Percentiles rank a stretch among this genome's conserved stretches.
Conservation (phyloP, 2,888 invertebrate genomes). For the Drosophila antonietae region DNA sequence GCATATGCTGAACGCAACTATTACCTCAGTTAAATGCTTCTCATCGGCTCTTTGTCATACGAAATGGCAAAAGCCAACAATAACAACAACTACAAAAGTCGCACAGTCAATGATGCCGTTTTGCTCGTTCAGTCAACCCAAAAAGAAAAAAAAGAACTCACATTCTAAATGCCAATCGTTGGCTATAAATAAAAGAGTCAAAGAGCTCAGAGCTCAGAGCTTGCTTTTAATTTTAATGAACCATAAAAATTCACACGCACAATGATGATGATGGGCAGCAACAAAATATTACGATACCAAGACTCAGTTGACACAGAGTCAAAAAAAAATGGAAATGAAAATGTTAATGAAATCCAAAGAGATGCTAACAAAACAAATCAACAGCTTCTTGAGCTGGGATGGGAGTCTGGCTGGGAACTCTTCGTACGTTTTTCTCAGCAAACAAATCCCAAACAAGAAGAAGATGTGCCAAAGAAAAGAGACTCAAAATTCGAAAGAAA, state of each 20-base stretch:
- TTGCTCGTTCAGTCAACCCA: conserved; percentile 40
- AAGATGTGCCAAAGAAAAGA: conserved; percentile 1
- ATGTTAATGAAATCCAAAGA: conserved; percentile 78
- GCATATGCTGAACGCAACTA: conserved; percentile 34
- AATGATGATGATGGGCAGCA: conserved; percentile 33
- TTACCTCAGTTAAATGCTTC: conserved; percentile 32
- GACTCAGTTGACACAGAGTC: conserved; percentile 59
- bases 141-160: conserved; percentile 14
- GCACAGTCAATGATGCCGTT: conserved; percentile 31
- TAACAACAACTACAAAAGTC: conserved; percentile 14
- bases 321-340: conserved; percentile 32
- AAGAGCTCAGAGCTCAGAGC: conserved; percentile 26
- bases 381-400: conserved; percentile 36
- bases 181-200: conserved; percentile 62
- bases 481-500: conserved; percentile 74
- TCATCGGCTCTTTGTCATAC: conserved; percentile 24
- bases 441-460: conserved; percentile 55
- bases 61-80: conserved; percentile 30
- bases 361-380: conserved; percentile 72
- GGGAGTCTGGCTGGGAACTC: conserved; percentile 15
- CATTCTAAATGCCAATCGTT: conserved; percentile 65
- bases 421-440: conserved; percentile 62
- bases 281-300: conserved; percentile 57
- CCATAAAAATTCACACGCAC: conserved; percentile 81
- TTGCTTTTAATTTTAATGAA: conserved; percentile 78